phyloP scores from a whole-genome alignment of 2,888 invertebrate genomes.

The Podabrus alpinus region DNA sequence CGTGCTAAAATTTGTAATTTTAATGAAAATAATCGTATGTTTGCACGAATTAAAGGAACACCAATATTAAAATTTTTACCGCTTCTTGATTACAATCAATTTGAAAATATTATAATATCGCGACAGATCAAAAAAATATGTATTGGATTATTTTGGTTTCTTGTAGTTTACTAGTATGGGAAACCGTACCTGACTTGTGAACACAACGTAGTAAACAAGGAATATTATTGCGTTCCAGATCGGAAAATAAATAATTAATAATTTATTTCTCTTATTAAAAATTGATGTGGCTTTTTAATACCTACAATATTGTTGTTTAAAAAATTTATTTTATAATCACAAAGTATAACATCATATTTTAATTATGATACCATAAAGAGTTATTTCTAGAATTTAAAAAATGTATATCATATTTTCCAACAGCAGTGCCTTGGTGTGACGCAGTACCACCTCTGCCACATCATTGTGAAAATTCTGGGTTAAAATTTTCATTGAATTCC shows the following conservation, averaged over 20 bases:
- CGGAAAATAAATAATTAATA: neutral
- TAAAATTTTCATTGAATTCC: no score
- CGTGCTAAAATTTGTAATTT: neutral
- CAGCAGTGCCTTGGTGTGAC: no score
- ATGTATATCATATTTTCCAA: no score
- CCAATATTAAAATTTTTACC: neutral
- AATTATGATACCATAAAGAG: no score
- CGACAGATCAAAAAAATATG: neutral
- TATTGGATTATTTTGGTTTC: neutral
- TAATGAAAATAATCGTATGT: neutral
- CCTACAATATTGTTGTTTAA: no score
- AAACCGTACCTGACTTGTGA: neutral
- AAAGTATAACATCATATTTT: no score
- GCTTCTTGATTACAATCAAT: neutral
- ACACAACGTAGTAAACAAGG: neutral
- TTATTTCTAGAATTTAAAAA: no score
- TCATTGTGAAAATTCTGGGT: no score
- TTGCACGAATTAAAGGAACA: neutral
- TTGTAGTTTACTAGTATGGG: neutral
- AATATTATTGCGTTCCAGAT: neutral
- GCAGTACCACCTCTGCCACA: no score
- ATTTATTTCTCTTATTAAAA: neutral
- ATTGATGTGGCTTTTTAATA: neutral
- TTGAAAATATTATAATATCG: neutral
- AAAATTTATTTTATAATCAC: no score